Base-by-base conservation (phyloP, 2,888 invertebrate genomes). In the Glaucopsyche alexis region DNA sequence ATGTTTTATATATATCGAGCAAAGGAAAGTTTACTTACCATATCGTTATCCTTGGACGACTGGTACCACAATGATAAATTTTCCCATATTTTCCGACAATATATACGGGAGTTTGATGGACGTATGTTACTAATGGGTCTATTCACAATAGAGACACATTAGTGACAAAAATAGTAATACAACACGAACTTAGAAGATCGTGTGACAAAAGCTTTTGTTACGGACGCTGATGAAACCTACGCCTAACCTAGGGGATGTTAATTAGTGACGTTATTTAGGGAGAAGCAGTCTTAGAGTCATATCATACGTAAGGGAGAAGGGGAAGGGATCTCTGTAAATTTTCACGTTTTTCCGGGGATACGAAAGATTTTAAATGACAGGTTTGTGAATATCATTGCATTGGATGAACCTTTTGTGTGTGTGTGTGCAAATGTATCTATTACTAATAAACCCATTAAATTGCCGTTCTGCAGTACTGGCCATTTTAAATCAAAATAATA, bases 61-160 rank as follows among this genome's bases (percentile, higher is more conserved):
- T 77, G 75, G 75, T 75, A 76, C 76, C 76, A 67, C 75, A 65
- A 74, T 66, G 75, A 78, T 76, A 77, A 77, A 74, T 75, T 66
- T 71, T 72, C 73, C 72, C 52, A 71, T 73, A 14, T 71, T 76
- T 78, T 78, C 77, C 76, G 75, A 76, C 73, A 79, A 88, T 91
- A 84, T 91, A 91, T 90, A 87, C 78, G 76, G 77, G 74, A 52
- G 84, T 87, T 88, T 87, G 87, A 87, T 83, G 79, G 83, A 76
- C 79, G 72, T 74, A 83, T 83, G 83, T n/a, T n/a, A n/a, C n/a
- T n/a, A n/a, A n/a, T n/a, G n/a, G n/a, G n/a, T n/a, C n/a, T n/a
- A n/a, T n/a, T n/a, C n/a, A n/a, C n/a, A 87, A 86, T 82, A 83
- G 81, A n/a, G n/a, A 79, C 81, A 90, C 91, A 91, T 91, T 91